phyloP scores from a whole-genome alignment of 2,797 vertebrate species.

The Lepidocolaptes lacrymiger region DNA sequence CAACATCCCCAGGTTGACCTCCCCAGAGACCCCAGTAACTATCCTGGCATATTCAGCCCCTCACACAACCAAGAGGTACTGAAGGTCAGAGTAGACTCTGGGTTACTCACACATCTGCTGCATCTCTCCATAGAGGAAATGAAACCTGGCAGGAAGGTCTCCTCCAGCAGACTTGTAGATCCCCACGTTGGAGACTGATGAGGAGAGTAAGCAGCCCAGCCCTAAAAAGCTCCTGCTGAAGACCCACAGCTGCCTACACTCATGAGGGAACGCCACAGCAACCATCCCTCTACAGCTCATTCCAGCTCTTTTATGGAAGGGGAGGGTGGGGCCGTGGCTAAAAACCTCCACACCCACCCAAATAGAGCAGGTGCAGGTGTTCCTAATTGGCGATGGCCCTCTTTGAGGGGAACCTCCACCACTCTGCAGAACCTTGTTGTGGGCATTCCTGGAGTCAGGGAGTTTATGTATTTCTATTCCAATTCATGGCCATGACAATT shows the following conservation, averaged over 20 bases:
- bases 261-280: neutral
- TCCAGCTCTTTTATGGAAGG: neutral
- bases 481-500: accelerated
- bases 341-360: neutral
- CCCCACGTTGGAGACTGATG: neutral
- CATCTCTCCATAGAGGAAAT: accelerated
- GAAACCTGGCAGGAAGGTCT: accelerated
- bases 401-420: accelerated
- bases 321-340: neutral
- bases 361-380: neutral
- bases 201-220: accelerated
- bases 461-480: accelerated
- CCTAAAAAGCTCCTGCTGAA: accelerated
- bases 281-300: accelerated
- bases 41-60: accelerated
- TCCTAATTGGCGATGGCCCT: neutral
- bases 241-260: neutral
- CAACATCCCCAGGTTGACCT: neutral
- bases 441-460: neutral
- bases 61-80: accelerated
- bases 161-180: accelerated
- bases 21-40: neutral
- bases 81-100: accelerated
- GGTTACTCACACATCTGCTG: accelerated
- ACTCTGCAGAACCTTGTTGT: accelerated